phyloP scores from a whole-genome alignment of 2,797 vertebrate species.

The Gymnopithys bicolor region DNA sequence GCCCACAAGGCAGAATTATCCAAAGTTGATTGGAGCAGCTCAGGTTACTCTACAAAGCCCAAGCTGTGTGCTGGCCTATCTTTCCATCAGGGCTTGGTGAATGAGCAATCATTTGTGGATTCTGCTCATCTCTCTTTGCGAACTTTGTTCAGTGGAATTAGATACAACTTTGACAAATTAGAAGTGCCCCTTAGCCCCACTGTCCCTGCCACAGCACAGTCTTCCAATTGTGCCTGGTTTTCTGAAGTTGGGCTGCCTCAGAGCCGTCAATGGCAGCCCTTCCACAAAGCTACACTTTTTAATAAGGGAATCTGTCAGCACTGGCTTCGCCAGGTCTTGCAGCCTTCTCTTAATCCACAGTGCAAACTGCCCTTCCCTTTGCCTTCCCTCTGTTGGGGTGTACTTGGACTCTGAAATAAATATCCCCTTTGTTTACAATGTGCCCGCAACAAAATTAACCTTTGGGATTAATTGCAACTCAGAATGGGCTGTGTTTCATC shows the following conservation, averaged over 20 bases:
- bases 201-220: constrained; percentile 75
- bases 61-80: constrained; percentile 75
- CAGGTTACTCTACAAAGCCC: constrained; percentile 80
- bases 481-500: constrained; percentile 37
- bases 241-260: constrained; percentile 70
- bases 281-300: constrained; percentile 78
- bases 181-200: constrained; percentile 71
- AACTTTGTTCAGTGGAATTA: constrained; percentile 87
- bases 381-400: constrained; percentile 38
- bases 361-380: constrained; percentile 72
- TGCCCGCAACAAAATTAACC: constrained; percentile 77
- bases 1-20: constrained; percentile 79
- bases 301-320: constrained; percentile 87
- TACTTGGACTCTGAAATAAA: constrained; percentile 71
- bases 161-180: constrained; percentile 90
- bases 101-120: constrained; percentile 83
- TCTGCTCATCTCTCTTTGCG: constrained; percentile 82
- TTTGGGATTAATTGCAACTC: constrained; percentile 73
- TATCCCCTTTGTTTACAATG: constrained; percentile 79
- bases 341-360: constrained; percentile 78
- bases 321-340: constrained; percentile 73
- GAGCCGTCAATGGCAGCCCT: constrained; percentile 70
- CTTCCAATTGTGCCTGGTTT: constrained; percentile 78
- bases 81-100: constrained; percentile 78
- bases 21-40: constrained; percentile 74